phyloP scores from a whole-genome alignment of 2,888 invertebrate genomes.

The Sericinus montela region DNA sequence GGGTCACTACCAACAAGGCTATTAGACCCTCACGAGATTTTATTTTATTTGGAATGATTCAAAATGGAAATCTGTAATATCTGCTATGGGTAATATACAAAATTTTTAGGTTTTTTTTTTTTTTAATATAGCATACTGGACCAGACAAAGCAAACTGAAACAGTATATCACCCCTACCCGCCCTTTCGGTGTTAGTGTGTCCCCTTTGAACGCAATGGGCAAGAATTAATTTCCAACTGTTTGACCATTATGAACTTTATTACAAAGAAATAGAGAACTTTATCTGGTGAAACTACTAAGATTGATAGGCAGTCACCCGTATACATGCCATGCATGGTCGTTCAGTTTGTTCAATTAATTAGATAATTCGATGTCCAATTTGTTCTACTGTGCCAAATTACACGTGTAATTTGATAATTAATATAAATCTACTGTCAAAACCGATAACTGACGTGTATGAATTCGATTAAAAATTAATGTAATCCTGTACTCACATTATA shows the following conservation, averaged over 20 bases:
- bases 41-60: no score
- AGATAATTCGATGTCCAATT: slow-evolving; percentile 12
- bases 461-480: no score
- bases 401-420: not conserved
- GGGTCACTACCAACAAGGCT: no score
- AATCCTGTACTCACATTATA: no score
- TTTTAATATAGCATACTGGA: not conserved
- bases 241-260: slow-evolving; percentile 6
- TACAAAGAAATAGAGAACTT: not conserved
- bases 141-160: not conserved
- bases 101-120: no score
- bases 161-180: slow-evolving; percentile 12
- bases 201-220: slow-evolving; percentile 10
- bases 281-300: not conserved
- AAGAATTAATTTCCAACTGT: slow-evolving; percentile 5
- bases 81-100: no score
- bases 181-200: slow-evolving; percentile 14
- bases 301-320: slow-evolving; percentile 1
- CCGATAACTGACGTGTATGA: no score
- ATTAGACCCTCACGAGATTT: no score
- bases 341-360: slow-evolving; percentile 15
- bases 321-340: not conserved
- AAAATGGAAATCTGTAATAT: no score
- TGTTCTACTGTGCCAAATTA: slow-evolving; percentile 3
- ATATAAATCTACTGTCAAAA: not conserved